Evolutionary conservation across 1,140 invertebrate genomes (phyloP).

Genomic region (Paraescarpia echinospica): DNA sequence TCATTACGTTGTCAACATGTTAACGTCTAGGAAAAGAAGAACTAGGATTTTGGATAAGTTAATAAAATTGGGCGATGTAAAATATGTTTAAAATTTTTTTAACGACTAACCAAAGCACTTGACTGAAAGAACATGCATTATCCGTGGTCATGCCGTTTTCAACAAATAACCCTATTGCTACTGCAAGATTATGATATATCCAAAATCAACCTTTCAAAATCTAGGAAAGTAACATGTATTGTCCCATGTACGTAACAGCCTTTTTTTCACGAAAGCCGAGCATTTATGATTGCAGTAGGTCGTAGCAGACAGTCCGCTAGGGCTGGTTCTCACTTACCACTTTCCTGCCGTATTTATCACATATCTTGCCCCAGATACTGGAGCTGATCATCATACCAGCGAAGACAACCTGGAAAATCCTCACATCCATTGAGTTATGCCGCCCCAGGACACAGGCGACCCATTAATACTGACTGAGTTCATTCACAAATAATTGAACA

Average conservation of each 20-base stretch:
- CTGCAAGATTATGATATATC: neutral
- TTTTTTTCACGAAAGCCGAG: neutral
- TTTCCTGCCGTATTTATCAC: conserved; percentile 90
- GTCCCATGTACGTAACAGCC: neutral
- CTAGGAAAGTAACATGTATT: neutral
- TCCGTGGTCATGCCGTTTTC: neutral
- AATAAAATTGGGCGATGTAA: too few species aligned
- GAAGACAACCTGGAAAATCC: conserved; percentile 78
- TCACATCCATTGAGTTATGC: neutral
- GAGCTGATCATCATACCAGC: conserved; percentile 96
- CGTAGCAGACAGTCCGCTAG: neutral
- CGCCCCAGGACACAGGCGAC: neutral
- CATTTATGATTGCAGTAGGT: neutral
- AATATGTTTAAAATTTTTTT: too few species aligned
- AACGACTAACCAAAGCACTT: too few species aligned
- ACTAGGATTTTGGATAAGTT: too few species aligned
- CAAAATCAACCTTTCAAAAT: neutral
- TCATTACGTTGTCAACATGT: too few species aligned
- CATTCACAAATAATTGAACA: too few species aligned
- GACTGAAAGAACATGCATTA: too few species aligned
- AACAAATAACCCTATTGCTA: neutral
- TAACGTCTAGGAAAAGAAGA: too few species aligned
- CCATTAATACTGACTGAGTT: neutral
- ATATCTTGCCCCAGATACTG: conserved; percentile 92
- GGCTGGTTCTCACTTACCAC: conserved; percentile 63